Percentiles rank a stretch among this genome's conserved stretches.
Conservation (phyloP, 2,888 invertebrate genomes). For the Philhelius pedissequus region DNA sequence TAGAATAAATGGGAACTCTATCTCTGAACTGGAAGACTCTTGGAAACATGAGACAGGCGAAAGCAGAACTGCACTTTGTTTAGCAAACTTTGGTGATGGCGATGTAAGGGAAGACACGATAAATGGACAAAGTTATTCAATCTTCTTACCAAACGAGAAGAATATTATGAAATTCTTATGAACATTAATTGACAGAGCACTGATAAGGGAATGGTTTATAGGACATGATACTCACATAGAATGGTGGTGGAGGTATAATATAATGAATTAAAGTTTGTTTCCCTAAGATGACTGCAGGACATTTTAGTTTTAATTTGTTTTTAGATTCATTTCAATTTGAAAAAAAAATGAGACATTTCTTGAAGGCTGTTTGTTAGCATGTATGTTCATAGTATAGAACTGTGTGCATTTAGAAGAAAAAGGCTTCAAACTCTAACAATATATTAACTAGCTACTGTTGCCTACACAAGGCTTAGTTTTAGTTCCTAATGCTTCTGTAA, state of each 20-base stretch:
- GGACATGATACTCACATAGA: not conserved
- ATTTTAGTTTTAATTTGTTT: conserved; percentile 14
- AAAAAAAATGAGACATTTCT: too few species aligned
- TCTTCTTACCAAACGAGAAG: conserved; percentile 26
- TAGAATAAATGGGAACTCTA: not conserved
- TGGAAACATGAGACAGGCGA: not conserved
- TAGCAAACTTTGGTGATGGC: too few species aligned
- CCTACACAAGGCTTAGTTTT: too few species aligned
- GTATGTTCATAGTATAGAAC: too few species aligned
- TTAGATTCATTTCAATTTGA: too few species aligned
- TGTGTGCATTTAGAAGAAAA: too few species aligned
- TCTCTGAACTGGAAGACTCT: not conserved
- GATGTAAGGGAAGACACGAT: conserved; percentile 20
- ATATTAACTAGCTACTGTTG: too few species aligned
- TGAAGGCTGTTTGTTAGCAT: too few species aligned
- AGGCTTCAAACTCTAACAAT: too few species aligned
- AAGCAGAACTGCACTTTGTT: conserved; percentile 6
- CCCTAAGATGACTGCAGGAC: not conserved
- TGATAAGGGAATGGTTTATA: conserved; percentile 28
- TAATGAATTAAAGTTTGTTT: not conserved
- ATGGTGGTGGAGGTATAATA: not conserved
- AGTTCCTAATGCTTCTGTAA: too few species aligned
- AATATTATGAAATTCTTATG: conserved; percentile 42
- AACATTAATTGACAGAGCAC: conserved; percentile 56
- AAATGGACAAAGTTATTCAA: conserved; percentile 60